A percentile compares a stretch with the other conserved stretches of the same genome.
phyloP scores from a whole-genome alignment of 35 echinoderm and acorn worm genomes.

The Heliocidaris tuberculata region DNA sequence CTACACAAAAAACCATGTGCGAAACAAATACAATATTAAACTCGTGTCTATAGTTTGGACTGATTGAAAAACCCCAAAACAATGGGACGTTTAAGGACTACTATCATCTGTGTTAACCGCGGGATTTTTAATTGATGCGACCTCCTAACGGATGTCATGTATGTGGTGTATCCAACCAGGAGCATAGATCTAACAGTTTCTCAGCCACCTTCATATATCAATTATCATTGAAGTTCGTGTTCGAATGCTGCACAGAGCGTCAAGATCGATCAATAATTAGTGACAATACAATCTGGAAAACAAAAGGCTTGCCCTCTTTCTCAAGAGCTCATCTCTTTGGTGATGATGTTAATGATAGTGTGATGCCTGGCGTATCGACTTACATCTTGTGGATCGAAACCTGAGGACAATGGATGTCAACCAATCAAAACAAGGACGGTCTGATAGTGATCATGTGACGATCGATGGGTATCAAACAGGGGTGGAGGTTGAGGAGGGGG shows the following conservation, averaged over 20 bases:
- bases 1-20: neutral
- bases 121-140: neutral
- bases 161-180: neutral
- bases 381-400: neutral
- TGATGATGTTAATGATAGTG: neutral
- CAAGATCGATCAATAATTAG: constrained; percentile 20
- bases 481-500: neutral
- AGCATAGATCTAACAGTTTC: neutral
- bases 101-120: neutral
- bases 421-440: neutral
- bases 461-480: constrained; percentile 8
- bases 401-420: constrained; percentile 17
- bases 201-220: too few species aligned
- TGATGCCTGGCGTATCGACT: neutral
- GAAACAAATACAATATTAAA: neutral
- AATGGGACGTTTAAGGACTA: neutral
- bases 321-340: neutral
- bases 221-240: neutral
- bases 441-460: neutral
- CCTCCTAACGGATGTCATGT: neutral
- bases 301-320: neutral
- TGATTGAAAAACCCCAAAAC: neutral
- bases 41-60: neutral
- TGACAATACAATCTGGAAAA: neutral
- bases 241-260: neutral